A percentile compares a stretch with the other conserved stretches of the same genome.
These are phyloP conservation scores for Boloria selene DNA, from an alignment of 2,888 invertebrate species.

Conservation along the genomic window DNA sequence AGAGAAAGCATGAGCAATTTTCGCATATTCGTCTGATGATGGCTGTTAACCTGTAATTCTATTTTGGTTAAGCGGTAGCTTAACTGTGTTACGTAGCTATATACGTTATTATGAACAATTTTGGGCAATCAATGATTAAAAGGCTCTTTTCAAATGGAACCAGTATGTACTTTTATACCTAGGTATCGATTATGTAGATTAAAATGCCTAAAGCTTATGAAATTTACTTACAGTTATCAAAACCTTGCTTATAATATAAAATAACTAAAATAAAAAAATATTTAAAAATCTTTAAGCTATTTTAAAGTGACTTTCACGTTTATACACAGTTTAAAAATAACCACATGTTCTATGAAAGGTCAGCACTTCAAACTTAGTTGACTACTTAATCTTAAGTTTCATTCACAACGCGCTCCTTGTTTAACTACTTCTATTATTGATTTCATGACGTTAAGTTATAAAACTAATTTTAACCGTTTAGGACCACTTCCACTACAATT, in stretches of 20 bases:
- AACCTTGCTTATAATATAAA: no score
- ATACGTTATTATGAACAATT: background rate
- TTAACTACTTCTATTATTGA: constrained; percentile 16
- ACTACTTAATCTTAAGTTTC: constrained; percentile 24
- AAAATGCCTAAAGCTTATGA: no score
- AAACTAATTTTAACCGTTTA: background rate
- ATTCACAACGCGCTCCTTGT: constrained; percentile 26
- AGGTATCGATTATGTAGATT: no score
- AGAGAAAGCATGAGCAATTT: constrained; percentile 40
- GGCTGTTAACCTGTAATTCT: constrained; percentile 31
- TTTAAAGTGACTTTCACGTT: background rate
- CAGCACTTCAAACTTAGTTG: constrained; percentile 4
- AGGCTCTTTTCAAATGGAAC: no score
- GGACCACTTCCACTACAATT: no score
- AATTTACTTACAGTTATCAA: no score
- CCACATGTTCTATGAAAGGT: constrained; percentile 24
- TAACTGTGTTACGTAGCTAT: background rate
- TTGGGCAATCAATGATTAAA: no score
- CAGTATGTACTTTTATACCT: no score
- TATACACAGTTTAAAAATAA: background rate
- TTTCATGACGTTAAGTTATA: constrained; percentile 19
- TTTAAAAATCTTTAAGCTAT: no score
- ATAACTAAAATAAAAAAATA: no score
- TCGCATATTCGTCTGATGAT: constrained; percentile 29
- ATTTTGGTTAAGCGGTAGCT: constrained; percentile 14